Base-by-base conservation (phyloP, 2,113 vertebrate genomes). In the Sinocyclocheilus grahami region DNA sequence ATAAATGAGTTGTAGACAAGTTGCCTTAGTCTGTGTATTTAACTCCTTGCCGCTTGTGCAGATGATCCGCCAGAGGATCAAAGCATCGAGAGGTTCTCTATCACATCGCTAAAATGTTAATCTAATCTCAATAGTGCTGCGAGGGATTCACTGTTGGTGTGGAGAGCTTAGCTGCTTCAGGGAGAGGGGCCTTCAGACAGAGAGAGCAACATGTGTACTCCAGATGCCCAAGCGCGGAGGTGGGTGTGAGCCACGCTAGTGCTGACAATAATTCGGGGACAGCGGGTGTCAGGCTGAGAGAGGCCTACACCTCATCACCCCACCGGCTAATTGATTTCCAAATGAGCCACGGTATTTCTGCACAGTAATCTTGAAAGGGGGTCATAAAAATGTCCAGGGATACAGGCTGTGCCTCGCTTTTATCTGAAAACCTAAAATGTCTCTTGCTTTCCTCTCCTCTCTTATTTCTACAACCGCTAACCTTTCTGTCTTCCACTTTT, bases 351-450 rank as follows among this genome's bases (percentile, higher is more conserved):
- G 95, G 95, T 95, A 96, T 96, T 97, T 96, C 95, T 95, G 94
- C 95, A 96, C 96, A 95, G 95, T 96, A 96, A 97, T 96, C 95
- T 97, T 96, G 95, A 96, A 97, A 97, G 96, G 95, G 94, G 93
- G 96, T 94, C 95, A 95, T 97, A 97, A 97, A 97, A 96, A 96
- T 91, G 94, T 95, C 96, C 93, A 95, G 95, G 93, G 95, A 95
- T 95, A 95, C 95, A 95, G 95, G 95, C 95, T 94, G 93, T 93
- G 94, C 94, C 93, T 95, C 95, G 94, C 95, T 97, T 96, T 97
- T 95, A 96, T 95, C 94, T 94, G 93, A 95, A 95, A 93, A 94
- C 94, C 95, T 95, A 67, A 85, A 82, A 77, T 55, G 77, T n/a
- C 69, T 62, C 67, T 77, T 51, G 37, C 79, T 82, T 63, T 46